phyloP scores from a whole-genome alignment of 2,113 vertebrate species.

The Rhodinocichla rosea region DNA sequence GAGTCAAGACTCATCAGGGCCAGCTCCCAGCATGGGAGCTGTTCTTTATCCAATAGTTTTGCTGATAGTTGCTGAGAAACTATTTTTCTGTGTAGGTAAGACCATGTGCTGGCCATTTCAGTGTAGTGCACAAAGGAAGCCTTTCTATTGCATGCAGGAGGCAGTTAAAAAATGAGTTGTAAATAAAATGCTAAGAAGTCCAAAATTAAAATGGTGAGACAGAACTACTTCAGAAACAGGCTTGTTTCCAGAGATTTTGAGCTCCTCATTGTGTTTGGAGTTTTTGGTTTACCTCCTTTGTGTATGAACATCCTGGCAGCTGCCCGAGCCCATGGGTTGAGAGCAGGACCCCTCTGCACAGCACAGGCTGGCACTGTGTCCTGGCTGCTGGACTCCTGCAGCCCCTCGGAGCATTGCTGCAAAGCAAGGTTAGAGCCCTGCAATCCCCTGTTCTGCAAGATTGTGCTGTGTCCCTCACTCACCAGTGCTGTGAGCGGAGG shows the following conservation, averaged over 20 bases:
- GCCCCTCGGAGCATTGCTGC: not conserved
- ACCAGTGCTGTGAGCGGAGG: rapidly evolving
- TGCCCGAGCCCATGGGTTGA: rapidly evolving
- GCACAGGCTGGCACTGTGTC: rapidly evolving
- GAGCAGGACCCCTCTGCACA: too few species aligned
- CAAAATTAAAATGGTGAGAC: not conserved
- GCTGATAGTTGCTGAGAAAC: not conserved
- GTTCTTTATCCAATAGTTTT: not conserved
- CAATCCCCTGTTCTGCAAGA: not conserved
- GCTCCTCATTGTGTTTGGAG: not conserved
- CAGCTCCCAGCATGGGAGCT: not conserved
- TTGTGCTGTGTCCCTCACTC: rapidly evolving
- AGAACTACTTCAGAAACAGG: not conserved
- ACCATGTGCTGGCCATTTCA: not conserved
- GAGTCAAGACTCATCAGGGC: not conserved
- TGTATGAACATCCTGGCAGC: not conserved
- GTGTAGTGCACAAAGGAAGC: not conserved
- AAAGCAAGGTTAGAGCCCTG: not conserved
- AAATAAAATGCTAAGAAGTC: not conserved
- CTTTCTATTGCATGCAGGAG: not conserved
- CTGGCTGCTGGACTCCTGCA: not conserved
- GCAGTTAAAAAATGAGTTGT: not conserved
- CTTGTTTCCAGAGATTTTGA: not conserved
- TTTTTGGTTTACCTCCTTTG: rapidly evolving
- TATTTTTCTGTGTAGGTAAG: not conserved